A percentile compares a stretch with the other conserved stretches of the same genome.
These are phyloP conservation scores for Florisuga fusca DNA, from an alignment of 2,797 vertebrate species.

Conservation along the genomic window DNA sequence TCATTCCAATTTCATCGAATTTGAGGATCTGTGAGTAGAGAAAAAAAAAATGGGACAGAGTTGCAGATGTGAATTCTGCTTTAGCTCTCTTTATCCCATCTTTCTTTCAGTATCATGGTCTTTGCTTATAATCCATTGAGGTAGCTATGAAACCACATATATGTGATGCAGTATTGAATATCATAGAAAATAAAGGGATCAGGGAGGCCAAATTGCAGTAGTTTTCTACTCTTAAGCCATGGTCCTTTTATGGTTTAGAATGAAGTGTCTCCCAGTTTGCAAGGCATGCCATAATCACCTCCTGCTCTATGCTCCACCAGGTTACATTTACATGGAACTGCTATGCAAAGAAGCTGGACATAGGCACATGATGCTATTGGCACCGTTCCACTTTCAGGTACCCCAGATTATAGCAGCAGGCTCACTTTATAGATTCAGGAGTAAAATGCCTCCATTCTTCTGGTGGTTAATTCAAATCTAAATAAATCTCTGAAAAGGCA, in stretches of 20 bases:
- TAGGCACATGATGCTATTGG: accelerated
- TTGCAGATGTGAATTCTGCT: not conserved
- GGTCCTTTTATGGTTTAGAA: not conserved
- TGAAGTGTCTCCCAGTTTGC: not conserved
- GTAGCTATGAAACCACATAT: not conserved
- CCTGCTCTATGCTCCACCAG: not conserved
- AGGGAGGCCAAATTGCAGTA: not conserved
- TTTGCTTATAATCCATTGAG: not conserved
- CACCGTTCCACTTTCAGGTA: not conserved
- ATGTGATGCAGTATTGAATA: not conserved
- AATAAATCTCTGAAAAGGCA: not conserved
- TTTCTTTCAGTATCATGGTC: not conserved
- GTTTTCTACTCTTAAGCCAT: not conserved
- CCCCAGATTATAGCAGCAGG: not conserved
- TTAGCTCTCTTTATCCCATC: not conserved
- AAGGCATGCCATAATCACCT: not conserved
- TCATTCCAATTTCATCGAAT: not conserved
- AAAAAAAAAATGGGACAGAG: not conserved
- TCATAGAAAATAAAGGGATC: not conserved
- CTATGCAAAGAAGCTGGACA: not conserved
- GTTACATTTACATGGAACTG: accelerated
- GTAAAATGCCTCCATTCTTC: not conserved
- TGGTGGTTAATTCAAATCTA: not conserved
- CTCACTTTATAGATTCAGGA: not conserved
- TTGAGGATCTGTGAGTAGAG: not conserved